Base-by-base conservation (phyloP, 2,113 vertebrate genomes). In the Ammospiza nelsoni region DNA sequence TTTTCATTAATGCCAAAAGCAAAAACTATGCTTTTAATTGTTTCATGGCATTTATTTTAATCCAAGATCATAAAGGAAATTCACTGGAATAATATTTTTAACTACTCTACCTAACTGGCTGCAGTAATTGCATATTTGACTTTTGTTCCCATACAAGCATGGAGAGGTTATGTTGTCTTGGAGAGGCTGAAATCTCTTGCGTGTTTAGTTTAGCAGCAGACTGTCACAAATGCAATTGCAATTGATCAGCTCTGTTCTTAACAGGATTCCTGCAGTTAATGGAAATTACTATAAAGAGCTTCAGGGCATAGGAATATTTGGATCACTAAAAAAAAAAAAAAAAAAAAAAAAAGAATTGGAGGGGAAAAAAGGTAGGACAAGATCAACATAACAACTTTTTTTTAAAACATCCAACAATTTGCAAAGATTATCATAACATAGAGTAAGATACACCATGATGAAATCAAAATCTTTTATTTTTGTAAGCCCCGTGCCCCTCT, bases 251-350 rank as follows among this genome's bases (percentile, higher is more conserved):
- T 93, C 92, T 95, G 94, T 90, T 80, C 86, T 93, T 95, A 96
- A 96, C 96, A 95, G 96, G 95, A 96, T 97, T 97, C 95, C 94
- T 93, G 96, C 90, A 96, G 96, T 96, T 96, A 96, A 96, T 96
- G 93, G 94, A 97, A 97, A 97, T 96, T 97, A 94, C 95, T 96
- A 73, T 81, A 92, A 95, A 90, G 93, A 93, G 90, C 95, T 95
- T 95, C 94, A 82, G 93, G 96, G 95, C 89, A 96, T 3, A 94
- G 73, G 83, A 94, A 96, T 97, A 97, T 96, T 91, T 96, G 93
- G 93, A 96, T 95, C 84, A 84, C 77, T 43, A 19, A 71, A 86
- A 89, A 86, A 87, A 80, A 87, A 86, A 59, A 59, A 35, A 35
- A 35, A 35, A 35, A 41, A 41, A 41, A 41, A 63, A 39, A 39